Conservation (phyloP, 2,888 invertebrate species). For the Phengaris alcon region DNA sequence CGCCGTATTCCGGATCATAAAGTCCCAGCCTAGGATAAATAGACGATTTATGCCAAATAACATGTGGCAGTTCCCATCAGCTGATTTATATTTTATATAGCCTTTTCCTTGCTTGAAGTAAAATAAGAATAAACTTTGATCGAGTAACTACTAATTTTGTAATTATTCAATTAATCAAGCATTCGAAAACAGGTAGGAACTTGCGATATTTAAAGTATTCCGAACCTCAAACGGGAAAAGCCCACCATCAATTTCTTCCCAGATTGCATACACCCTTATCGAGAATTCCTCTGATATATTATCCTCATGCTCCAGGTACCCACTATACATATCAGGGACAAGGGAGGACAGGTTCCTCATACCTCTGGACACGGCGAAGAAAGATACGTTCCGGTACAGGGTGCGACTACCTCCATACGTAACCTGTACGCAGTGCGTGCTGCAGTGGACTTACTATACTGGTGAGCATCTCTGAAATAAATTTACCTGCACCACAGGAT, state of each 20-base stretch:
- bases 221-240: neutral
- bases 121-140: neutral
- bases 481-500: too few relatives aligned
- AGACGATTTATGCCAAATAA: too few relatives aligned
- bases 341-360: constrained; percentile 85
- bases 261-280: neutral
- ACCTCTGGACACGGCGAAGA: constrained; percentile 85
- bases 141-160: neutral
- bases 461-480: constrained; percentile 59
- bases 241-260: neutral
- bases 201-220: neutral
- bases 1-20: too few relatives aligned
- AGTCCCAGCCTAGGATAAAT: too few relatives aligned
- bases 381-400: constrained; percentile 82
- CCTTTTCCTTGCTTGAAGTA: neutral
- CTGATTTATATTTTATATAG: too few relatives aligned
- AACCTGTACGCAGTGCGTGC: constrained; percentile 92
- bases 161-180: neutral
- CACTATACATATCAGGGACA: constrained; percentile 86
- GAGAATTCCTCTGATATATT: neutral
- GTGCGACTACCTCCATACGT: constrained; percentile 89
- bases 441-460: constrained; percentile 96
- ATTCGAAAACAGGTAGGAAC: neutral
- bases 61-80: too few relatives aligned
- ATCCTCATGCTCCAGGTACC: constrained; percentile 74